phyloP scores from a whole-genome alignment of 2,797 vertebrate genomes.

The Pteropus rufus region DNA sequence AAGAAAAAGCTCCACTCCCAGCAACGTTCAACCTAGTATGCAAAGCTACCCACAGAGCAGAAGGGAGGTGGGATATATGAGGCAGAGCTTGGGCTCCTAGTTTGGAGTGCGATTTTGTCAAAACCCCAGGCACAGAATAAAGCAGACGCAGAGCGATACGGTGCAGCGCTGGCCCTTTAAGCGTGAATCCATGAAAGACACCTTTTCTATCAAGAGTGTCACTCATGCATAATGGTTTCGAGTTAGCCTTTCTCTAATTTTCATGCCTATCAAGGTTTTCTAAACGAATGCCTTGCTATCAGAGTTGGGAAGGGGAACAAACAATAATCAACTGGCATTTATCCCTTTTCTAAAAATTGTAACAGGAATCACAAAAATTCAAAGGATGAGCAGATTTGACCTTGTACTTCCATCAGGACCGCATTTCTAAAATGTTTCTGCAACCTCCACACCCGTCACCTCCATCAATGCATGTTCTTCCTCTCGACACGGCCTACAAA shows the following conservation, averaged over 20 bases:
- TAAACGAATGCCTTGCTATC: background rate
- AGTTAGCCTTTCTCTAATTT: background rate
- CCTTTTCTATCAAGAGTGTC: background rate
- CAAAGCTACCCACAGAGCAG: slow-evolving; percentile 57
- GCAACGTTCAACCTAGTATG: slow-evolving; percentile 31
- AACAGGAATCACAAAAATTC: background rate
- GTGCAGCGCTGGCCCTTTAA: background rate
- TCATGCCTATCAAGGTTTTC: background rate
- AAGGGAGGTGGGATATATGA: slow-evolving; percentile 41
- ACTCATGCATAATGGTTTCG: background rate
- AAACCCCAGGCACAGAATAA: background rate
- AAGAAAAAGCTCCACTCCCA: slow-evolving; percentile 67
- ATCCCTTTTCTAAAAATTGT: background rate
- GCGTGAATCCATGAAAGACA: background rate
- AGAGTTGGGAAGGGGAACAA: background rate
- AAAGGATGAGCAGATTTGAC: no score
- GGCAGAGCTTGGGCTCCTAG: slow-evolving; percentile 53
- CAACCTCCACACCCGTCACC: background rate
- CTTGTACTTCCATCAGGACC: background rate
- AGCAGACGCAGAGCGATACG: background rate
- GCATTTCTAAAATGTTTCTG: background rate
- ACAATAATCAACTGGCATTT: no score
- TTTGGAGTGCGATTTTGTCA: background rate
- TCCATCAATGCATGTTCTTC: fast-evolving
- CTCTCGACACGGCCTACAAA: background rate